phyloP scores from a whole-genome alignment of 2,113 vertebrate genomes.

The Hemiscyllium ocellatum region DNA sequence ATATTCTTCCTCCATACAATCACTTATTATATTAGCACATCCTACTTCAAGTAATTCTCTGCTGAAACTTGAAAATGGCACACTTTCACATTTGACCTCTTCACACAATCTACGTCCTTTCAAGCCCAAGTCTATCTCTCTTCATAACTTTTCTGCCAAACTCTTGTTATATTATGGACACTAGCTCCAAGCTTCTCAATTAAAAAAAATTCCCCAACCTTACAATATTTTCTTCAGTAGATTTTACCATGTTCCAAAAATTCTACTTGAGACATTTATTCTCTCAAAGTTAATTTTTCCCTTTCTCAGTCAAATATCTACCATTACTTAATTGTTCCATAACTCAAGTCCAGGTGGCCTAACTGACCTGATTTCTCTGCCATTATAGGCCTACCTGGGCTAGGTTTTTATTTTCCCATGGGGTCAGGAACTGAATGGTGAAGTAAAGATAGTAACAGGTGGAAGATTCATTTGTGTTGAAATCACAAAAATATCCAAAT shows the following conservation, averaged over 20 bases:
- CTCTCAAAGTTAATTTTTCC: not conserved
- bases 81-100: not conserved
- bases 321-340: not conserved
- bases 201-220: not conserved
- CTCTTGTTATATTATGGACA: not conserved
- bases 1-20: not conserved
- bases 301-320: not conserved
- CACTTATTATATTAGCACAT: not conserved
- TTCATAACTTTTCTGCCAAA: not conserved
- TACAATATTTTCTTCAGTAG: not conserved
- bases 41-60: not conserved
- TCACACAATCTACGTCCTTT: not conserved
- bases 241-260: not conserved
- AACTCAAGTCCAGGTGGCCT: not conserved
- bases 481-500: not conserved
- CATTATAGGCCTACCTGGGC: not conserved
- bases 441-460: not conserved
- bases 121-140: not conserved
- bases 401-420: not conserved
- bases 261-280: not conserved
- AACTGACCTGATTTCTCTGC: not conserved
- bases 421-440: not conserved
- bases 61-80: not conserved
- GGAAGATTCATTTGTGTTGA: not conserved
- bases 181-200: not conserved